Conservation (phyloP, 2,888 invertebrate species). For the Argynnis bischoffii region DNA sequence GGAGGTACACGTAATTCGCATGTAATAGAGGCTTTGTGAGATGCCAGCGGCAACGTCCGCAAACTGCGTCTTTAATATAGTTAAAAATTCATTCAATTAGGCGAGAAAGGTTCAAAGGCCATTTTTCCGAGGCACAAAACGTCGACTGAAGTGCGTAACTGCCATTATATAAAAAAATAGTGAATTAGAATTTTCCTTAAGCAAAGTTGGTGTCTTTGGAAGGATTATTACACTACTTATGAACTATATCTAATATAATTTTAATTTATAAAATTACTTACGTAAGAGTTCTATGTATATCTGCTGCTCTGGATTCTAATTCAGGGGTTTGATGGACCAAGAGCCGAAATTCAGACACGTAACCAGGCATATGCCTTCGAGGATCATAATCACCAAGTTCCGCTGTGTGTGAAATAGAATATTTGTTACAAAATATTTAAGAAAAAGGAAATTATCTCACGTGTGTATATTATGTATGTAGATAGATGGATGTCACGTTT, state of each 20-base stretch:
- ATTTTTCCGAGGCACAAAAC: constrained; percentile 53
- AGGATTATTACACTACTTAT: no score
- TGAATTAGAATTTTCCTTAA: no score
- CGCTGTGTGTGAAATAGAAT: constrained; percentile 79
- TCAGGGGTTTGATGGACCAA: constrained; percentile 96
- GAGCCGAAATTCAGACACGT: constrained; percentile 97
- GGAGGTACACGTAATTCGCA: constrained; percentile 78
- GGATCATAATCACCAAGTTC: constrained; percentile 97
- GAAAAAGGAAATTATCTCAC: not conserved
- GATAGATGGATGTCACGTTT: not conserved
- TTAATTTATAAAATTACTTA: constrained; percentile 74
- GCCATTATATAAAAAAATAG: no score
- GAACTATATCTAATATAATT: not conserved
- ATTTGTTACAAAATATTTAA: not conserved
- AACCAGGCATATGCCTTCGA: constrained; percentile 92
- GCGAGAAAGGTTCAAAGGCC: constrained; percentile 66
- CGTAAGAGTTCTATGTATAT: constrained; percentile 94
- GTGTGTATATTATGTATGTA: not conserved
- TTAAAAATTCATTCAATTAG: constrained; percentile 79
- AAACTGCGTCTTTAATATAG: constrained; percentile 72
- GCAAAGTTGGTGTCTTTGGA: no score
- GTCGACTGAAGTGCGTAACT: not conserved
- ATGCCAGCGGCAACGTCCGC: constrained; percentile 53
- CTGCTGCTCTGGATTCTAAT: constrained; percentile 92
- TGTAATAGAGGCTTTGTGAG: constrained; percentile 71